Evolutionary conservation across 2,113 vertebrate species (phyloP).

Genomic region (Mesocricetus auratus): DNA sequence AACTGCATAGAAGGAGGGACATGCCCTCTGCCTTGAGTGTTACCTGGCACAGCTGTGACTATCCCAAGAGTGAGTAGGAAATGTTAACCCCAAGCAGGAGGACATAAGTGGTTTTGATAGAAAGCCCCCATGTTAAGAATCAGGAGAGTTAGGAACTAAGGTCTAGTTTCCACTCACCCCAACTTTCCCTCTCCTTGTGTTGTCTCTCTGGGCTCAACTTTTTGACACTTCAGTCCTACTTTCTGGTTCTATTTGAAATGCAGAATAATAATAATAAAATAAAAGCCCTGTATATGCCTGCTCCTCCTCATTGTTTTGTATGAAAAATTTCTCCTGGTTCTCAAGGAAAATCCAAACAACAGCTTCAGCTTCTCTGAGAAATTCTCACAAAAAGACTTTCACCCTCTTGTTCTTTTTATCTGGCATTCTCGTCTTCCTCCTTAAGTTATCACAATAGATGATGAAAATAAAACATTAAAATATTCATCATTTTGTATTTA

Average conservation of each 20-base stretch:
- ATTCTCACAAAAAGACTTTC: background rate
- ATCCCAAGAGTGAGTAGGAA: background rate
- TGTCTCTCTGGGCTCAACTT: background rate
- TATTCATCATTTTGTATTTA: background rate
- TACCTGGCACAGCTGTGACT: too few relatives aligned
- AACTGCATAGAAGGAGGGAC: too few relatives aligned
- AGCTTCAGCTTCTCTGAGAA: too few relatives aligned
- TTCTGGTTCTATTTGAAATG: background rate
- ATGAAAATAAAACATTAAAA: background rate
- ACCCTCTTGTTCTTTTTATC: background rate
- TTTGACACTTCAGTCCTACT: background rate
- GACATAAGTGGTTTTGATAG: background rate
- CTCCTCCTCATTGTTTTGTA: background rate
- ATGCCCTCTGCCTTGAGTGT: background rate
- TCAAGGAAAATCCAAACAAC: too few relatives aligned
- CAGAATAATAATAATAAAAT: background rate
- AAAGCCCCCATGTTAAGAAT: background rate
- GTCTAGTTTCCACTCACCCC: background rate
- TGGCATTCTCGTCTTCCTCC: background rate
- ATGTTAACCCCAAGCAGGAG: background rate
- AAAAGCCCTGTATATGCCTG: background rate
- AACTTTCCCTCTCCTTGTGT: background rate
- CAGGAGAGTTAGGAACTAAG: too few relatives aligned
- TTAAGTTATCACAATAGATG: background rate
- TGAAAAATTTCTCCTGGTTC: background rate